These are phyloP conservation scores for Piprites chloris DNA, from an alignment of 2,113 vertebrate species.

Conservation along the genomic window DNA sequence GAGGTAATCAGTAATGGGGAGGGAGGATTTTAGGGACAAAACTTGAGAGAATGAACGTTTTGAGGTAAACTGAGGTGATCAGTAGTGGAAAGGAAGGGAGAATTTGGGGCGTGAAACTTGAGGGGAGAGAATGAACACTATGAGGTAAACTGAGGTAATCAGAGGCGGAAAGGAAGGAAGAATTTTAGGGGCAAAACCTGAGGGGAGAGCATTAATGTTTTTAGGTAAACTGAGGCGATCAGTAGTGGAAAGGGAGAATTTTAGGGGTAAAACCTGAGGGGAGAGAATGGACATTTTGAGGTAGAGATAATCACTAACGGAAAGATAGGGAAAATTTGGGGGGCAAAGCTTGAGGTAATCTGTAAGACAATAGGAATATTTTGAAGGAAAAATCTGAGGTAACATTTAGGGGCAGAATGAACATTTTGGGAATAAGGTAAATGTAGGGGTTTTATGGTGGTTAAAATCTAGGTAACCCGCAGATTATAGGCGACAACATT, in stretches of 20 bases:
- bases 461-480: neutral
- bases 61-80: neutral
- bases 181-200: neutral
- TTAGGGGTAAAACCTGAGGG: too few relatives aligned
- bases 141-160: neutral
- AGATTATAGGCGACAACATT: neutral
- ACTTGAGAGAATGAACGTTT: neutral
- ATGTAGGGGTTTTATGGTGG: neutral
- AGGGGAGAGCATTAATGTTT: neutral
- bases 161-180: neutral
- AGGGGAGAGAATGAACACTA: neutral
- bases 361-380: neutral
- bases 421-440: neutral
- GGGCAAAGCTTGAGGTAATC: neutral
- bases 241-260: neutral
- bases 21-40: neutral
- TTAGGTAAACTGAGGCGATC: neutral
- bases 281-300: neutral
- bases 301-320: neutral
- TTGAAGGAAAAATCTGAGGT: neutral
- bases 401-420: neutral
- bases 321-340: neutral
- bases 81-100: neutral
- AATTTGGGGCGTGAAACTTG: neutral
- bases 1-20: neutral